A percentile compares a stretch with the other conserved stretches of the same genome.
These are phyloP conservation scores for Sarcophaga subvicina DNA, from an alignment of 2,888 invertebrate species.

Conservation along the genomic window DNA sequence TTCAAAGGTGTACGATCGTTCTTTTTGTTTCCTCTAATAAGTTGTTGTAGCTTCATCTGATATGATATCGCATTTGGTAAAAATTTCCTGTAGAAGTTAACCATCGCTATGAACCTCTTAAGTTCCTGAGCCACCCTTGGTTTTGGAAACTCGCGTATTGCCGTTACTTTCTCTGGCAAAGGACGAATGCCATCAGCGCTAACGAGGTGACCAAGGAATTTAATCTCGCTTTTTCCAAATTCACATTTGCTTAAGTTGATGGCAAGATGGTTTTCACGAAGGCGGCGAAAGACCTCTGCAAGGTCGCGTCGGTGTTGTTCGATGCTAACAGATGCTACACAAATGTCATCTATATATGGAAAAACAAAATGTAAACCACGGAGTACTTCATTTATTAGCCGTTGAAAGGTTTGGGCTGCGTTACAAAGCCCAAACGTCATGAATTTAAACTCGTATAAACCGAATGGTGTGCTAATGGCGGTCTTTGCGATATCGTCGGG, in stretches of 20 bases:
- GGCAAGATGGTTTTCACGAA: constrained; percentile 28
- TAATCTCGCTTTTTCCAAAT: constrained; percentile 43
- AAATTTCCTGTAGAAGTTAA: constrained; percentile 68
- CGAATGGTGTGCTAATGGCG: constrained; percentile 43
- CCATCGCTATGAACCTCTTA: constrained; percentile 65
- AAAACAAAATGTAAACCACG: constrained; percentile 48
- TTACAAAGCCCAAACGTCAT: constrained; percentile 50
- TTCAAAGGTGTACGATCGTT: constrained; percentile 53
- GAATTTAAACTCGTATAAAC: constrained; percentile 30
- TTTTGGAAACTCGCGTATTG: constrained; percentile 26
- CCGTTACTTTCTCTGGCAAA: constrained; percentile 50
- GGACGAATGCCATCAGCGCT: constrained; percentile 60
- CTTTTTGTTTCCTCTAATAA: constrained; percentile 58
- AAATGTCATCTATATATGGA: constrained; percentile 65
- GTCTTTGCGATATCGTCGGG: constrained; percentile 39
- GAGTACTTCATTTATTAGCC: constrained; percentile 53
- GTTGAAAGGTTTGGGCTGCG: constrained; percentile 61
- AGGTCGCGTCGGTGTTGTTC: constrained; percentile 65
- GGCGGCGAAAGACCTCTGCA: constrained; percentile 61
- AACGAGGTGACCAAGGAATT: constrained; percentile 61
- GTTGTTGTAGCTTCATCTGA: constrained; percentile 48
- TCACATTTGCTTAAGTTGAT: constrained; percentile 52
- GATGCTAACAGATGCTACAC: constrained; percentile 40
- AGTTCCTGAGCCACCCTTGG: constrained; percentile 44
- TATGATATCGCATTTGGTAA: constrained; percentile 40